A percentile compares a stretch with the other conserved stretches of the same genome.
These are phyloP conservation scores for Festucalex cinctus DNA, from an alignment of 2,113 vertebrate genomes.

Conservation along the genomic window DNA sequence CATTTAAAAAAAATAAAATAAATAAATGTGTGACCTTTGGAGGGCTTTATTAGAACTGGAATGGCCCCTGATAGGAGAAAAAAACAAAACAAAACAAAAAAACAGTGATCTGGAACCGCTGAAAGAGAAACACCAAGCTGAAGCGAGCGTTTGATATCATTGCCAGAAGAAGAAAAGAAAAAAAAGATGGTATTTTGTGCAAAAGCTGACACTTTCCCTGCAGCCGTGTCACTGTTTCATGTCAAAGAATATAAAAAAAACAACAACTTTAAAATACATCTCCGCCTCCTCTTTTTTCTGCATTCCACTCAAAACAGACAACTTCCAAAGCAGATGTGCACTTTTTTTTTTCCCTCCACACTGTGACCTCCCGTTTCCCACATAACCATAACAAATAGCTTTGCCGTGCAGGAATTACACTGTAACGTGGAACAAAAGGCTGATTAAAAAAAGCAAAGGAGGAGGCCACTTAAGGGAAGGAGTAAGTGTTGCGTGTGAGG, in stretches of 20 bases:
- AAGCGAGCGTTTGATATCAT: slow-evolving; percentile 48
- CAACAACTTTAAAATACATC: slow-evolving; percentile 39
- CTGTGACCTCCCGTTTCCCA: background rate
- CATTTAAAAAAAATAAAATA: too few species aligned
- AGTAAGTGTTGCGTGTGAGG: slow-evolving; percentile 32
- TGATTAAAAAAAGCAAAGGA: slow-evolving; percentile 25
- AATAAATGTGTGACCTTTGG: slow-evolving; percentile 1
- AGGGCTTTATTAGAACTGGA: background rate
- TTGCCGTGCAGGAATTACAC: background rate
- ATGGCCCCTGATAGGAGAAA: too few species aligned
- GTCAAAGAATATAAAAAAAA: slow-evolving; percentile 4
- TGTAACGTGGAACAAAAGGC: slow-evolving; percentile 34
- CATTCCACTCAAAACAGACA: slow-evolving; percentile 12
- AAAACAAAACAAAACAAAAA: background rate
- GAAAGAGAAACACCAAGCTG: slow-evolving; percentile 14
- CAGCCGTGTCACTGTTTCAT: slow-evolving; percentile 59
- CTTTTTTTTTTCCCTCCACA: background rate
- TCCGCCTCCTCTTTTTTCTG: slow-evolving; percentile 37
- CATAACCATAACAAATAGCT: slow-evolving; percentile 19
- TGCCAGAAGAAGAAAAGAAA: slow-evolving; percentile 55
- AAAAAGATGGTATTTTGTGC: slow-evolving; percentile 44
- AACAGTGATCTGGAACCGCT: background rate
- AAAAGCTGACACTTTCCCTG: slow-evolving; percentile 51
- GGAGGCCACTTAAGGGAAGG: slow-evolving; percentile 46
- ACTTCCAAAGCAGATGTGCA: slow-evolving; percentile 14